Evolutionary conservation across 2,113 vertebrate species (phyloP).

Genomic region (Apeltes quadracus): DNA sequence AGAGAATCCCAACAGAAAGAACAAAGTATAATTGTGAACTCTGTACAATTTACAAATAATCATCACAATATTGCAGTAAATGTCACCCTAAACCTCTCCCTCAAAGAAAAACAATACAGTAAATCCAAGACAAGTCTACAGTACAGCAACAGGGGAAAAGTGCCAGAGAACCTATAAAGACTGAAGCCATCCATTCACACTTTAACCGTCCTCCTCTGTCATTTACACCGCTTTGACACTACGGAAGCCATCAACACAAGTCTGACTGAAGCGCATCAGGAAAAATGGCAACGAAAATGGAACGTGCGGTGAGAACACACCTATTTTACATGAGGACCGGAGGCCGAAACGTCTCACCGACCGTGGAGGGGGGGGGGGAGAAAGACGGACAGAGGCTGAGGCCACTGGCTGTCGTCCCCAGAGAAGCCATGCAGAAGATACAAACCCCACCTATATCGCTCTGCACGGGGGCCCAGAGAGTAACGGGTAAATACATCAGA

Average conservation of each 20-base stretch:
- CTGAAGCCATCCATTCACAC: constrained; percentile 55
- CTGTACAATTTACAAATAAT: constrained; percentile 81
- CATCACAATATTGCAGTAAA: constrained; percentile 81
- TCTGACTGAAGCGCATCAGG: constrained; percentile 34
- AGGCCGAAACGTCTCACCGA: constrained; percentile 53
- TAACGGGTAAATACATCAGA: constrained; percentile 56
- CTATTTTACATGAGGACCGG: constrained; percentile 51
- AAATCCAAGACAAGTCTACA: constrained; percentile 75
- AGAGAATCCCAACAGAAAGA: constrained; percentile 69
- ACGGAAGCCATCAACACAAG: constrained; percentile 49
- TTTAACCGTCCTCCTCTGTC: constrained; percentile 51
- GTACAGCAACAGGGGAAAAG: constrained; percentile 78
- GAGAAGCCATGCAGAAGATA: constrained; percentile 74
- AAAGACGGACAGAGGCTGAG: constrained; percentile 13
- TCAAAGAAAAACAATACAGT: constrained; percentile 72
- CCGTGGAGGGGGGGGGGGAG: too few species aligned
- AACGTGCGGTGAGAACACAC: constrained; percentile 50
- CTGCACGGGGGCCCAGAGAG: constrained; percentile 44
- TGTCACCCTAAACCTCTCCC: constrained; percentile 68
- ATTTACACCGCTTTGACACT: constrained; percentile 53
- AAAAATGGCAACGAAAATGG: constrained; percentile 40
- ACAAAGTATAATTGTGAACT: constrained; percentile 70
- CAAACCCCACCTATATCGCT: constrained; percentile 51
- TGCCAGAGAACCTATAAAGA: constrained; percentile 76
- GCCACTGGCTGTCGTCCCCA: constrained; percentile 30